A percentile compares a stretch with the other conserved stretches of the same genome.
phyloP scores from a whole-genome alignment of 2,113 vertebrate genomes.

The Amphilophus citrinellus region DNA sequence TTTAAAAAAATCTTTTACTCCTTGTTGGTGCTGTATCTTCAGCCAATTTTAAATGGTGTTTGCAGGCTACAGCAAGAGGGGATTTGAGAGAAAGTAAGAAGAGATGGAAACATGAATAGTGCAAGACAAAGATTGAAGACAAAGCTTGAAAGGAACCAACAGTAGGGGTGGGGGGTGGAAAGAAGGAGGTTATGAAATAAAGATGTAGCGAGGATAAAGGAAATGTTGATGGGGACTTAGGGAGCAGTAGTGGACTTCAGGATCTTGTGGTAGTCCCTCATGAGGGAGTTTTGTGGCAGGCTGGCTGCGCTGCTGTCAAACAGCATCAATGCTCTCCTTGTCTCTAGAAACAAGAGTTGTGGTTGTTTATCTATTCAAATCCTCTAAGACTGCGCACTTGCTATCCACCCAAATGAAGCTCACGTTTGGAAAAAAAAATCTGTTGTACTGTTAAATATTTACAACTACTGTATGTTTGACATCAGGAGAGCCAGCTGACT shows the following conservation, averaged over 20 bases:
- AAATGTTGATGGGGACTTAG: constrained; percentile 17
- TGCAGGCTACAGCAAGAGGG: constrained; percentile 8
- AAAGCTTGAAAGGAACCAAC: neutral
- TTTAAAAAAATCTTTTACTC: constrained; percentile 12
- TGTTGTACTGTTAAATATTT: neutral
- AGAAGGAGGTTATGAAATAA: constrained; percentile 2
- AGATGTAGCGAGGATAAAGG: constrained; percentile 12
- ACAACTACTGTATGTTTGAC: neutral
- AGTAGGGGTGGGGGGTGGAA: neutral
- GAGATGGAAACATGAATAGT: neutral
- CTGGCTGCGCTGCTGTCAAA: constrained; percentile 57
- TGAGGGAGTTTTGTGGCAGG: constrained; percentile 31
- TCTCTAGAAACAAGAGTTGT: constrained; percentile 28
- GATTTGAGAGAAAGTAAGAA: neutral
- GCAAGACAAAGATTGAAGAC: neutral
- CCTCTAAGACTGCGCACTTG: neutral
- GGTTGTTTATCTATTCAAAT: constrained; percentile 48
- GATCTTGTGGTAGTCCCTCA: constrained; percentile 18
- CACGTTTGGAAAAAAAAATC: neutral
- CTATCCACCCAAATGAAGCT: neutral
- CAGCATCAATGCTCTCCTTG: constrained; percentile 23
- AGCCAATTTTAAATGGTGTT: constrained; percentile 42
- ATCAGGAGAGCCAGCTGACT: neutral
- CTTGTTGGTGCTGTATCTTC: constrained; percentile 17
- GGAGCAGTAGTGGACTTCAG: constrained; percentile 35